Conservation (phyloP, 1,140 invertebrate genomes). For the Eupeodes corollae region DNA sequence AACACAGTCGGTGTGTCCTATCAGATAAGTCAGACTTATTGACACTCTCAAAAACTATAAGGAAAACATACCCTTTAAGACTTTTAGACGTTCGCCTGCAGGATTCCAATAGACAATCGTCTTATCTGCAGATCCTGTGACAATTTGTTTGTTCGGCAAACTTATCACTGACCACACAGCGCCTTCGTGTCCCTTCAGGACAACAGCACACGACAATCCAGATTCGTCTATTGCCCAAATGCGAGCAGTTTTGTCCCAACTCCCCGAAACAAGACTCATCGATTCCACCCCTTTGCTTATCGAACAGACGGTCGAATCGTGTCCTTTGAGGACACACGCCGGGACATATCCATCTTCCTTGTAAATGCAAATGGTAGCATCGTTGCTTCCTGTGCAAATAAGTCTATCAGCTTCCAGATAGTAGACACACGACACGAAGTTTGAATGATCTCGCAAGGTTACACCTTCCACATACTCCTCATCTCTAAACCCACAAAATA, state of each 20-base stretch:
- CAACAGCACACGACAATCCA: constrained; percentile 40
- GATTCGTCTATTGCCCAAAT: constrained; percentile 57
- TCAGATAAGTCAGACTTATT: constrained; percentile 17
- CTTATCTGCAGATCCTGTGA: constrained; percentile 87
- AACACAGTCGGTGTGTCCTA: constrained; percentile 86
- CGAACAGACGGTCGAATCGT: constrained; percentile 57
- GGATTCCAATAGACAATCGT: constrained; percentile 72
- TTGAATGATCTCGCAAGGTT: constrained; percentile 68
- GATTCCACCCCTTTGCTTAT: constrained; percentile 37
- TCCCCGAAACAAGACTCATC: constrained; percentile 51
- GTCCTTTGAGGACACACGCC: constrained; percentile 58
- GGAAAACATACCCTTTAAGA: too few species aligned
- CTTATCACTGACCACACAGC: constrained; percentile 82
- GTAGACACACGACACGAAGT: constrained; percentile 73
- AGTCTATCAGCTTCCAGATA: constrained; percentile 68
- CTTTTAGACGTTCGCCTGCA: constrained; percentile 36
- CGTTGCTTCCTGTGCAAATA: constrained; percentile 75
- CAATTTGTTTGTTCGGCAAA: constrained; percentile 46
- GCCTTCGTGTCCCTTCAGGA: constrained; percentile 61
- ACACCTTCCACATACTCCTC: constrained; percentile 46
- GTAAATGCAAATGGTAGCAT: constrained; percentile 71
- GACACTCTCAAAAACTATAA: too few species aligned
- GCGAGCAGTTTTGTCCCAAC: constrained; percentile 81
- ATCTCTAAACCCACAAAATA: constrained; percentile 19
- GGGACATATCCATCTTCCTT: constrained; percentile 47